These are phyloP conservation scores for Andrena fulva DNA, from an alignment of 2,888 invertebrate genomes.

Conservation along the genomic window DNA sequence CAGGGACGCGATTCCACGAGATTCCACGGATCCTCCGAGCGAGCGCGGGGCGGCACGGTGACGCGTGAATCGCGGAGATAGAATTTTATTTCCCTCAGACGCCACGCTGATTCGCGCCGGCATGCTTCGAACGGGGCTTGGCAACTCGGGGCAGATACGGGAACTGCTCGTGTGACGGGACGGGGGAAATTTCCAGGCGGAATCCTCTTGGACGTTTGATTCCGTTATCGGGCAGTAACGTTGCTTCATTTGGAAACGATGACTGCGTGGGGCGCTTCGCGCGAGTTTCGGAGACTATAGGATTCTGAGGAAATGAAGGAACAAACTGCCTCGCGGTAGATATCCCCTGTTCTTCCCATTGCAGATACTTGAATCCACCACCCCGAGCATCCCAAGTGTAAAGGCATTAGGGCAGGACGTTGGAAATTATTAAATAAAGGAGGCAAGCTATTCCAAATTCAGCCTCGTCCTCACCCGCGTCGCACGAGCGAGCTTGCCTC, in stretches of 20 bases:
- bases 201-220: conserved; percentile 13
- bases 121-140: neutral
- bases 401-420: too few relatives aligned
- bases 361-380: too few relatives aligned
- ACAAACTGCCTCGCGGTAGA: too few relatives aligned
- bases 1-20: conserved; percentile 28
- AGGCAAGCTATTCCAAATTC: conserved; percentile 77
- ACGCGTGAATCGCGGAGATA: conserved; percentile 39
- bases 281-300: too few relatives aligned
- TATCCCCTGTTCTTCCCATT: too few relatives aligned
- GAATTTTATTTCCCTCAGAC: conserved; percentile 43
- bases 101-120: conserved; percentile 26
- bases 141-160: conserved; percentile 17
- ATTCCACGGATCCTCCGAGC: conserved; percentile 31
- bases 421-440: conserved; percentile 14
- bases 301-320: too few relatives aligned
- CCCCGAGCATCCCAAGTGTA: too few relatives aligned
- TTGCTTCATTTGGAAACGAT: neutral
- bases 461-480: conserved; percentile 67
- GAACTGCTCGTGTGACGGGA: neutral
- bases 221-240: conserved; percentile 3
- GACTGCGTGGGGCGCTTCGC: neutral
- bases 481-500: conserved; percentile 78
- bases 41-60: neutral
- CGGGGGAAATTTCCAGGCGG: neutral